Evolutionary conservation across 2,113 vertebrate species (phyloP).

Genomic region (Empidonax alnorum): DNA sequence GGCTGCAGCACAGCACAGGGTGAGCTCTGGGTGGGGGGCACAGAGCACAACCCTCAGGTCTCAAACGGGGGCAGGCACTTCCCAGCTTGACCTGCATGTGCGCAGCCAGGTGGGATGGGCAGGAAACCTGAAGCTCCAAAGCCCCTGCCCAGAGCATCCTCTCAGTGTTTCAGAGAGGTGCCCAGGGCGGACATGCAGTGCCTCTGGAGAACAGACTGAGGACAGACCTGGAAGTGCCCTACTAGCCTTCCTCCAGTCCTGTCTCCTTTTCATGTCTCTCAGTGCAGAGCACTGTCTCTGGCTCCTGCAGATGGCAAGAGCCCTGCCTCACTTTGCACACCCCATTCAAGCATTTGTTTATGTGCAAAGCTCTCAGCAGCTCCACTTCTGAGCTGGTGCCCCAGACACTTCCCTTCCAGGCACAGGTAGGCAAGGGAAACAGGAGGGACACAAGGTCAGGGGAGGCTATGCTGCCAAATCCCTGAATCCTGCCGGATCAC

Average conservation of each 20-base stretch:
- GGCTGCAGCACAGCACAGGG: neutral
- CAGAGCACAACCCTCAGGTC: neutral
- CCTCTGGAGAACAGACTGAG: neutral
- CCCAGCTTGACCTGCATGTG: neutral
- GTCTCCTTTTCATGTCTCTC: fast-evolving
- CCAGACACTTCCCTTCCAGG: neutral
- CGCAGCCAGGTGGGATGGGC: fast-evolving
- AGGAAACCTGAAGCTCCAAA: neutral
- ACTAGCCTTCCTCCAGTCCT: neutral
- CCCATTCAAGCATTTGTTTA: neutral
- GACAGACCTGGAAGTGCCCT: neutral
- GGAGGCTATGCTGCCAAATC: neutral
- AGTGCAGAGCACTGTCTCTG: neutral
- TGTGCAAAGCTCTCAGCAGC: neutral
- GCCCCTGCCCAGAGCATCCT: neutral
- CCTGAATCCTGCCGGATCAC: neutral
- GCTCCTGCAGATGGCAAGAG: neutral
- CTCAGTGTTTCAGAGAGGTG: neutral
- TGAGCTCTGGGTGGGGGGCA: neutral
- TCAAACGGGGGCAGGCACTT: fast-evolving
- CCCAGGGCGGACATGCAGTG: fast-evolving
- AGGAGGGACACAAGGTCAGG: fast-evolving
- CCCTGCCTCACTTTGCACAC: too few species aligned
- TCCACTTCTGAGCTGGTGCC: neutral
- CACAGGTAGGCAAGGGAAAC: neutral